Evolutionary conservation across 2,113 vertebrate species (phyloP).

Genomic region (Desmodus rotundus): DNA sequence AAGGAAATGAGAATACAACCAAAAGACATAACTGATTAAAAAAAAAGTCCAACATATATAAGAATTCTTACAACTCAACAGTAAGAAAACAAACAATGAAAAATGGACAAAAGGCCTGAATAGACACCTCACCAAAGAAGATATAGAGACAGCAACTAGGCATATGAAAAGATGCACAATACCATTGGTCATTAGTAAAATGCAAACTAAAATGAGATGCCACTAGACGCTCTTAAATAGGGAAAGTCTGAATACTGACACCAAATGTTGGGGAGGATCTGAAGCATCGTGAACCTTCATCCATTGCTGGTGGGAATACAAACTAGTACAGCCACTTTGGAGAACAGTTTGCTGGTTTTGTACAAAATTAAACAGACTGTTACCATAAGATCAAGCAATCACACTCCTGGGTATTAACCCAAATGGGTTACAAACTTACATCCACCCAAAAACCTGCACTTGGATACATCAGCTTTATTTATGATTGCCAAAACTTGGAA

Average conservation of each 20-base stretch:
- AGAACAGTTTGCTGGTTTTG: not conserved
- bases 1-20: not conserved
- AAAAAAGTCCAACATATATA: not conserved
- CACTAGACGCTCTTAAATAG: not conserved
- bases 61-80: not conserved
- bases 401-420: not conserved
- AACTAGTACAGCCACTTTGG: not conserved
- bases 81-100: not conserved
- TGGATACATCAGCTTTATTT: not conserved
- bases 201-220: not conserved
- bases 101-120: not conserved
- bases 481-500: not conserved
- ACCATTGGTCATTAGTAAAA: not conserved
- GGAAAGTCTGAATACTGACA: not conserved
- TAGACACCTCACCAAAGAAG: not conserved
- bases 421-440: not conserved
- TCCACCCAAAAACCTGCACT: not conserved
- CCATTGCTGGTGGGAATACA: not conserved
- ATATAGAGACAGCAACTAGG: not conserved
- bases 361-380: not conserved
- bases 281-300: not conserved
- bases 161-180: not conserved
- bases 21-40: not conserved
- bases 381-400: not conserved
- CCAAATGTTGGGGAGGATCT: not conserved